These are phyloP conservation scores for Oxygymnocypris stewartii DNA, from an alignment of 2,113 vertebrate genomes.

Conservation along the genomic window DNA sequence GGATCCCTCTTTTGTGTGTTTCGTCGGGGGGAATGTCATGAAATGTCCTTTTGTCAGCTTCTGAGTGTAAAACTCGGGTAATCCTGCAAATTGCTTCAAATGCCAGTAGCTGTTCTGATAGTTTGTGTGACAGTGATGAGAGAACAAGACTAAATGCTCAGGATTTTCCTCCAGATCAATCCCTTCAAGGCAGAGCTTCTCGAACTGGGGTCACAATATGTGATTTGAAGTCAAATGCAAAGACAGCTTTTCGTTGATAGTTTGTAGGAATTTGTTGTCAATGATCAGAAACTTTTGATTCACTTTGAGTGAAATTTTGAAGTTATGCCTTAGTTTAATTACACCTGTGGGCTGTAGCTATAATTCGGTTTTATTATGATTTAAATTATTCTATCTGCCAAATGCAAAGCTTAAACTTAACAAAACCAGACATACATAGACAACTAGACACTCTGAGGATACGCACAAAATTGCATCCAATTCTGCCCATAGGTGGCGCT, in stretches of 20 bases:
- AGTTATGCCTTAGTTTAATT: background rate
- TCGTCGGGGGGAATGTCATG: background rate
- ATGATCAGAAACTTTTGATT: too few species aligned
- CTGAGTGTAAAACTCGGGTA: background rate
- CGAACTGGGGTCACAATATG: background rate
- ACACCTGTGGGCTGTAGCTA: background rate
- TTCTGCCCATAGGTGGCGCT: background rate
- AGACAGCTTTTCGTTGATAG: too few species aligned
- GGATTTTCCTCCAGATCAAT: background rate
- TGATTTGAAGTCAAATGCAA: too few species aligned
- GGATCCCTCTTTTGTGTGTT: background rate
- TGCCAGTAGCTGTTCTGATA: background rate
- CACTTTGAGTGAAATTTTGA: too few species aligned
- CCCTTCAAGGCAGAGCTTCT: background rate
- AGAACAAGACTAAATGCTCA: background rate
- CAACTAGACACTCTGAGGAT: background rate
- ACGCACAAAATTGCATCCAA: background rate
- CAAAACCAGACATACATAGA: background rate
- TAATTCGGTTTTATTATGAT: too few species aligned
- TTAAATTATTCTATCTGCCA: background rate
- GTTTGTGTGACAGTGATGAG: background rate
- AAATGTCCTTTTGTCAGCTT: background rate
- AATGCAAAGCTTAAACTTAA: background rate
- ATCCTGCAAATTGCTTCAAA: slow-evolving; percentile 1
- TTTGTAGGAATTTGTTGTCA: too few species aligned